phyloP scores from a whole-genome alignment of 2,113 vertebrate species.

The Egretta garzetta region DNA sequence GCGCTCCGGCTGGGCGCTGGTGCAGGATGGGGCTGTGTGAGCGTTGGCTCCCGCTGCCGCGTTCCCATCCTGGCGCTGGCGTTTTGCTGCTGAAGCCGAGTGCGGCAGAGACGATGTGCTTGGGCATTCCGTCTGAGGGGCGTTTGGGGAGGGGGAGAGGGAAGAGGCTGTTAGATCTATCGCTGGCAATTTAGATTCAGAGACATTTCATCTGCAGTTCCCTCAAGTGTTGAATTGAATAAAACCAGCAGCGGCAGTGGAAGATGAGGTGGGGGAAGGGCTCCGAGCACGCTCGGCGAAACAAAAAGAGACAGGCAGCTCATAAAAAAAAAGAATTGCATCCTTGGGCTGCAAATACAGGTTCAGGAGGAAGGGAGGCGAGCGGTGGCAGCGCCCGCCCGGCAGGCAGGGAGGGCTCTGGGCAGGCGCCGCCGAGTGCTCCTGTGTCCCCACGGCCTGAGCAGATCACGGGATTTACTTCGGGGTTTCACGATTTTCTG shows the following conservation, averaged over 20 bases:
- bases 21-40: not conserved
- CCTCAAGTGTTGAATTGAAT: slow-evolving; percentile 80
- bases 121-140: slow-evolving; percentile 70
- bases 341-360: slow-evolving; percentile 61
- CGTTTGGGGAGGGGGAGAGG: slow-evolving; percentile 59
- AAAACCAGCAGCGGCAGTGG: slow-evolving; percentile 68
- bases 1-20: not conserved
- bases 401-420: not conserved
- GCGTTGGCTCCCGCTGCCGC: not conserved
- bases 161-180: slow-evolving; percentile 73
- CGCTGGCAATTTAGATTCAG: slow-evolving; percentile 78
- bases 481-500: not conserved
- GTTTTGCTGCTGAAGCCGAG: not conserved
- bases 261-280: slow-evolving; percentile 72
- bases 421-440: not conserved
- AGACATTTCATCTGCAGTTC: slow-evolving; percentile 81
- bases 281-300: slow-evolving; percentile 59
- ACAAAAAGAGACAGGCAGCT: slow-evolving; percentile 72
- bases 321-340: slow-evolving; percentile 48
- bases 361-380: slow-evolving; percentile 11
- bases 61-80: not conserved
- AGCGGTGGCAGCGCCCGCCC: slow-evolving; percentile 11
- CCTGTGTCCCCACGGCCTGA: not conserved
- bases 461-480: not conserved
- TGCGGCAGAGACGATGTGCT: slow-evolving; percentile 76